phyloP scores from a whole-genome alignment of 35 echinoderm and acorn worm genomes.

The Hemicentrotus pulcherrimus region DNA sequence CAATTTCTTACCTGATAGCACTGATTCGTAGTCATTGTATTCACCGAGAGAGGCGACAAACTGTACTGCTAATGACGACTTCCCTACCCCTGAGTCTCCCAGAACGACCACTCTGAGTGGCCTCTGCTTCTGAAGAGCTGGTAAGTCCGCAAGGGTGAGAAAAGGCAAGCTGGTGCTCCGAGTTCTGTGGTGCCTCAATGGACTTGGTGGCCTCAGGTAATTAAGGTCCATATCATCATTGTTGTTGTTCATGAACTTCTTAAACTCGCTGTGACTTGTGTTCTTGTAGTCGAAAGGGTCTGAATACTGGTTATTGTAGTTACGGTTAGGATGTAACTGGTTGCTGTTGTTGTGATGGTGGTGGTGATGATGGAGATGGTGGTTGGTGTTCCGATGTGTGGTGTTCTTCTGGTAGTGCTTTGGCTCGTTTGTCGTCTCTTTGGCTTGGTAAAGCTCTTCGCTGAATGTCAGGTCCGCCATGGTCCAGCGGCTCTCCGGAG shows the following conservation, averaged over 20 bases:
- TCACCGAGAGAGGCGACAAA: conserved; percentile 31
- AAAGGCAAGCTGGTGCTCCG: conserved; percentile 55
- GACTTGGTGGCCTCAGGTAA: conserved; percentile 26
- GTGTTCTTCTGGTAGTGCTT: conserved; percentile 25
- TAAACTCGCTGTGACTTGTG: conserved; percentile 45
- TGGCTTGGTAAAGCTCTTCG: conserved; percentile 40
- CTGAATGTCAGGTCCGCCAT: background rate
- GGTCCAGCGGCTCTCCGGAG: conserved; percentile 34
- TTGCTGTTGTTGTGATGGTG: background rate
- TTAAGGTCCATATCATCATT: conserved; percentile 51
- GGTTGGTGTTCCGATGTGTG: conserved; percentile 37
- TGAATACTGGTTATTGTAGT: conserved; percentile 41
- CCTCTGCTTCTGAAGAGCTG: background rate
- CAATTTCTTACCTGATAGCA: conserved; percentile 47
- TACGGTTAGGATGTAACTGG: conserved; percentile 7
- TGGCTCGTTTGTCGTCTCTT: background rate
- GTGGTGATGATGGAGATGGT: conserved; percentile 16
- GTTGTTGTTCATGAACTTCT: conserved; percentile 49
- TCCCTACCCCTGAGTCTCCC: conserved; percentile 43
- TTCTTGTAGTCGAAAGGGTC: conserved; percentile 30
- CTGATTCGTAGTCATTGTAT: conserved; percentile 51
- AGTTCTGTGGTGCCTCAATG: conserved; percentile 32
- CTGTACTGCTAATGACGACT: conserved; percentile 51
- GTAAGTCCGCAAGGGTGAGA: conserved; percentile 40
- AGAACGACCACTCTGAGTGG: conserved; percentile 27